phyloP scores from a whole-genome alignment of 35 echinoderm and acorn worm genomes.

The Heliocidaris erythrogramma region DNA sequence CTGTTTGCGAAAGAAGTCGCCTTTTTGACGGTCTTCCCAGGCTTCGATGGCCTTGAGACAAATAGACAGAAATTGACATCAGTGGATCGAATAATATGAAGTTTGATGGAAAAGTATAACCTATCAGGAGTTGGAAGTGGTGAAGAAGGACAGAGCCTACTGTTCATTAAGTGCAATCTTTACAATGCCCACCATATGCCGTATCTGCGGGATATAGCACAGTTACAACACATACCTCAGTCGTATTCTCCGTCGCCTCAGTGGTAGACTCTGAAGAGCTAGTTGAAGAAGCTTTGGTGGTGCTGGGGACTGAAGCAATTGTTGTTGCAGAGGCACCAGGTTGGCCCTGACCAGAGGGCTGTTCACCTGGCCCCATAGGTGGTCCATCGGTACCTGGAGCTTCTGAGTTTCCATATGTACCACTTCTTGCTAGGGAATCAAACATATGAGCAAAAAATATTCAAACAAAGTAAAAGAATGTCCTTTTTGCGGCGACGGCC shows the following conservation, averaged over 20 bases:
- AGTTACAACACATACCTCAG: not conserved
- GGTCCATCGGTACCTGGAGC: not conserved
- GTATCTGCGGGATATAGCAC: too few species aligned
- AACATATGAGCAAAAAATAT: not conserved
- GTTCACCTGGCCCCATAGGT: not conserved
- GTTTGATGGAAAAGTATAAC: not conserved
- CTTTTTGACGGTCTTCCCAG: constrained; percentile 47
- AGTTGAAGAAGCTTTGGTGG: not conserved
- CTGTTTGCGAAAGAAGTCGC: constrained; percentile 53
- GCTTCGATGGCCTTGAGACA: not conserved
- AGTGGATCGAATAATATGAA: not conserved
- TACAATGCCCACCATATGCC: too few species aligned
- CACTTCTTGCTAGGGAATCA: not conserved
- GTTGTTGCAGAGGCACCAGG: constrained; percentile 1
- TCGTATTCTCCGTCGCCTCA: not conserved
- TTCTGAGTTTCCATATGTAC: not conserved
- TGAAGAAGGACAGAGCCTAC: too few species aligned
- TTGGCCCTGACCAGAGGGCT: not conserved
- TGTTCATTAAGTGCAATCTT: too few species aligned
- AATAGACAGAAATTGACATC: not conserved
- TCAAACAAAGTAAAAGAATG: not conserved
- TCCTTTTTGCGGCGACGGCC: too few species aligned
- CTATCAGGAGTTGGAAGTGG: too few species aligned
- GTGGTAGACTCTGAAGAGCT: not conserved
- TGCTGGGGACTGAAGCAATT: not conserved